A percentile compares a stretch with the other conserved stretches of the same genome.
Evolutionary conservation across 2,113 vertebrate genomes (phyloP).

Genomic region (Myotis davidii): DNA sequence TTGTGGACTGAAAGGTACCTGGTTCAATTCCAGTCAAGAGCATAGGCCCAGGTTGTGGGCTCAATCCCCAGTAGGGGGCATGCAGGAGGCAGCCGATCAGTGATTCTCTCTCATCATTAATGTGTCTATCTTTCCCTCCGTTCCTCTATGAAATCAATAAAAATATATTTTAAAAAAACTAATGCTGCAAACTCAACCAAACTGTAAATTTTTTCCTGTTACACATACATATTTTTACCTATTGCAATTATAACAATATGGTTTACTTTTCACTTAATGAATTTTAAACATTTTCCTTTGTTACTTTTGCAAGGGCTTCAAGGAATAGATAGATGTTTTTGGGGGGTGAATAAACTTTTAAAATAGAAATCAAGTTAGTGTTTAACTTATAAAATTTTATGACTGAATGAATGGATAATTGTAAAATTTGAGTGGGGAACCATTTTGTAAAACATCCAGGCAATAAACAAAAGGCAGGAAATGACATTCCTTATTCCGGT

Average conservation of each 20-base stretch:
- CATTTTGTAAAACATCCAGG: neutral
- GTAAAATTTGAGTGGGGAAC: neutral
- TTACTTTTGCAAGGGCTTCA: slow-evolving; percentile 21
- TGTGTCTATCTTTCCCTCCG: too few relatives aligned
- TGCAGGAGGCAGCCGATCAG: too few relatives aligned
- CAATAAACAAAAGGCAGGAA: neutral
- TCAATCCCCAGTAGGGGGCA: too few relatives aligned
- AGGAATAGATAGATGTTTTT: neutral
- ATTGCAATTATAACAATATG: neutral
- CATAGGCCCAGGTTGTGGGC: too few relatives aligned
- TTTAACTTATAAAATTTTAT: neutral
- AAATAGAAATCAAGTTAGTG: neutral
- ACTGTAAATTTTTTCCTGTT: neutral
- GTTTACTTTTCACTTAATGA: neutral
- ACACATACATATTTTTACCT: neutral
- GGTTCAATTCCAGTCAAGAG: too few relatives aligned
- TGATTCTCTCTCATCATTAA: too few relatives aligned
- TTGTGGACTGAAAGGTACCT: too few relatives aligned
- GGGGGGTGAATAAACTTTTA: neutral
- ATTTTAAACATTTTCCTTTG: slow-evolving; percentile 42
- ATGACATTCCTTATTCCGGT: neutral
- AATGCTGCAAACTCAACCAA: neutral
- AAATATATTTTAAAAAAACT: neutral
- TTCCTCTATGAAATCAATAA: too few relatives aligned
- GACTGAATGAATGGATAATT: neutral